These are phyloP conservation scores for Chlorops oryzae DNA, from an alignment of 1,140 invertebrate species.

Conservation along the genomic window DNA sequence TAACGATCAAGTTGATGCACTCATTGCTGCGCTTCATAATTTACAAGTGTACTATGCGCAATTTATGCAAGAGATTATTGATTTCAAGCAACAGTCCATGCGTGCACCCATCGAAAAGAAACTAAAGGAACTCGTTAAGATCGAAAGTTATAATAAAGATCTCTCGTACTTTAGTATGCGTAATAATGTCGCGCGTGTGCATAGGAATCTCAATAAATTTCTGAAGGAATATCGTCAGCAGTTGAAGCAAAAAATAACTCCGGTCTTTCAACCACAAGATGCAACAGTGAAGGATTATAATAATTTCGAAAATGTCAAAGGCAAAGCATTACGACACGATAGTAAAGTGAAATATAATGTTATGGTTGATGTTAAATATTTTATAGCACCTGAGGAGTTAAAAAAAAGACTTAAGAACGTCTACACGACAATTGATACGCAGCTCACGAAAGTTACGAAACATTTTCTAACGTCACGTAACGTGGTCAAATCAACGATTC, in stretches of 20 bases:
- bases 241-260: conserved; percentile 46
- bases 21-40: conserved; percentile 76
- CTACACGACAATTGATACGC: no score
- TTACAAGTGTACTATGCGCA: conserved; percentile 79
- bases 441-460: conserved; percentile 35
- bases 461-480: conserved; percentile 56
- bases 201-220: conserved; percentile 79
- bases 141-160: conserved; percentile 89
- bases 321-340: conserved; percentile 21
- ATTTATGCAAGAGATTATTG: conserved; percentile 61
- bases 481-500: conserved; percentile 58
- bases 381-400: conserved; percentile 29
- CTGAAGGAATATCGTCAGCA: conserved; percentile 69
- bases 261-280: conserved; percentile 41
- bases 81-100: conserved; percentile 60
- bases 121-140: conserved; percentile 89
- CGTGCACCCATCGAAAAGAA: conserved; percentile 83
- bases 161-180: conserved; percentile 92
- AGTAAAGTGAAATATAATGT: conserved; percentile 27
- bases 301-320: conserved; percentile 32
- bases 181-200: conserved; percentile 78
- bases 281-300: conserved; percentile 37
- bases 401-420: conserved; percentile 25
- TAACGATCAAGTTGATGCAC: conserved; percentile 42
- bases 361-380: conserved; percentile 26